A percentile compares a stretch with the other conserved stretches of the same genome.
phyloP scores from a whole-genome alignment of 2,797 vertebrate species.

The Peromyscus attwateri region DNA sequence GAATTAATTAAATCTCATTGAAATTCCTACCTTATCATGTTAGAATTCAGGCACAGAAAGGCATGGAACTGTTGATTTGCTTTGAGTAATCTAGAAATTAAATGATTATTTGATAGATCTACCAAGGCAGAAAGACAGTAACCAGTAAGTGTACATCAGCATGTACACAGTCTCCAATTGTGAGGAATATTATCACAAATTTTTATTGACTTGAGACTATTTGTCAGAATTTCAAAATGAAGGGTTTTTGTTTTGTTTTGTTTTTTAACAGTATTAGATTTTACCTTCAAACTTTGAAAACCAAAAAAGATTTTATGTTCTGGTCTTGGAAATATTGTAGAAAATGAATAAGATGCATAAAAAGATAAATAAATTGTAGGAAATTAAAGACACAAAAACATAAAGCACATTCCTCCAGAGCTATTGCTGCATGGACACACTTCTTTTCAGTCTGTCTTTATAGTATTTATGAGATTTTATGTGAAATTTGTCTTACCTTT shows the following conservation, averaged over 20 bases:
- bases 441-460: background rate
- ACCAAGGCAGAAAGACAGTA: slow-evolving; percentile 45
- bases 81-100: slow-evolving; percentile 10
- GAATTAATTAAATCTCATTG: slow-evolving; percentile 48
- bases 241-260: background rate
- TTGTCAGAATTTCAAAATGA: slow-evolving; percentile 30
- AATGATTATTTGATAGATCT: background rate
- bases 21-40: background rate
- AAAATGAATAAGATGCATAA: slow-evolving; percentile 56
- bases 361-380: slow-evolving; percentile 35
- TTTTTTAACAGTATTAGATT: background rate
- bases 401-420: background rate
- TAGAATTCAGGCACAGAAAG: slow-evolving; percentile 37
- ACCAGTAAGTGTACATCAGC: background rate
- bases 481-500: background rate
- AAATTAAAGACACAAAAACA: slow-evolving; percentile 14
- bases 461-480: background rate
- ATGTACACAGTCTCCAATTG: background rate
- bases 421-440: background rate
- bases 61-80: background rate
- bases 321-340: slow-evolving; percentile 35
- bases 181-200: background rate
- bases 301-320: slow-evolving; percentile 39
- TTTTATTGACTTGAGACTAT: background rate
- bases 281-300: slow-evolving; percentile 21